phyloP scores from a whole-genome alignment of 2,797 vertebrate genomes.

The Notolepis coatsorum region DNA sequence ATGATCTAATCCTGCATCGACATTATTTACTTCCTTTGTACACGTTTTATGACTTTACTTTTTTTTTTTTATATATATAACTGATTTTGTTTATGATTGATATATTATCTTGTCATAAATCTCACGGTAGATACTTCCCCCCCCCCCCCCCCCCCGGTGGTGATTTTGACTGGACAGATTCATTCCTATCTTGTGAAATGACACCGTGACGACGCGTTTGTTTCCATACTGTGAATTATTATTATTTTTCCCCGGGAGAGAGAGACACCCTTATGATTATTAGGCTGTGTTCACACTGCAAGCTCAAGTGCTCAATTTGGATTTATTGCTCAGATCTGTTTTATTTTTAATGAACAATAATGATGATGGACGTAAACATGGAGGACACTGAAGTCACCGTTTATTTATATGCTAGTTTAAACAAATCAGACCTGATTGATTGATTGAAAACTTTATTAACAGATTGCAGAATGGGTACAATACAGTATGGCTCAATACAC shows the following conservation, averaged over 20 bases:
- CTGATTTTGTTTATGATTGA: constrained; percentile 44
- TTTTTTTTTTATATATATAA: too few relatives aligned
- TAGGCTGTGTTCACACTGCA: too few relatives aligned
- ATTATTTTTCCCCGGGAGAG: constrained; percentile 53
- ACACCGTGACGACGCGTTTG: constrained; percentile 41
- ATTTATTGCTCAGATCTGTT: too few relatives aligned
- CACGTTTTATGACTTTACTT: constrained; percentile 63
- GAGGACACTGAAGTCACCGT: too few relatives aligned
- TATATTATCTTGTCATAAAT: constrained; percentile 45
- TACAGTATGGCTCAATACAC: too few relatives aligned
- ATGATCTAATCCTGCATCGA: constrained; percentile 76
- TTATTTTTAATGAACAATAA: too few relatives aligned
- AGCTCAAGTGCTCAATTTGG: too few relatives aligned
- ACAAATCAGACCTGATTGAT: too few relatives aligned
- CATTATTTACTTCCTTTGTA: constrained; percentile 58
- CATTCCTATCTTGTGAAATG: constrained; percentile 25
- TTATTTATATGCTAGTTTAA: too few relatives aligned
- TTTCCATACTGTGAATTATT: constrained; percentile 82
- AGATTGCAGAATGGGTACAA: too few relatives aligned
- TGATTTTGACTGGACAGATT: constrained; percentile 42
- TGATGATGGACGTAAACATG: too few relatives aligned
- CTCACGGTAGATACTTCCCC: constrained; percentile 41
- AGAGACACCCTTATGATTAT: constrained; percentile 46
- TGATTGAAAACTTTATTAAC: too few relatives aligned
- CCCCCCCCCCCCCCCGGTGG: constrained; percentile 30